Percentiles rank a stretch among this genome's conserved stretches.
Conservation (phyloP, 1,140 invertebrate species). For the Nymphalis io region DNA sequence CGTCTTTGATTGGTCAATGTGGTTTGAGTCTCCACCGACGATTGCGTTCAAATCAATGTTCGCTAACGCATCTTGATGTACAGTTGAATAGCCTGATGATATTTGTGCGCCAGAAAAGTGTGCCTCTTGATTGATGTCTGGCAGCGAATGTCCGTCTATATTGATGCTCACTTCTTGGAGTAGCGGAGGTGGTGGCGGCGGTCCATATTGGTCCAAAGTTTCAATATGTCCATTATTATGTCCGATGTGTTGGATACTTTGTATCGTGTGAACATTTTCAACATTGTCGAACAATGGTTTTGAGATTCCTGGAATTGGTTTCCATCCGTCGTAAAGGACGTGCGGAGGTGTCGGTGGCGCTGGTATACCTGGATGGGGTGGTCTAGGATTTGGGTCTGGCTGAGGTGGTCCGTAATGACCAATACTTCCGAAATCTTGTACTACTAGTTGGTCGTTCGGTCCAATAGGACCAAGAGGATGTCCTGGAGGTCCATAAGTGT, state of each 20-base stretch:
- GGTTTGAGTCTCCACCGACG: conserved; percentile 73
- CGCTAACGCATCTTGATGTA: conserved; percentile 74
- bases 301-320: conserved; percentile 86
- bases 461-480: conserved; percentile 62
- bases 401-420: conserved; percentile 81
- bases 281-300: conserved; percentile 51
- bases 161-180: conserved; percentile 58
- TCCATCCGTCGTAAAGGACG: conserved; percentile 91
- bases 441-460: conserved; percentile 64
- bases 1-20: conserved; percentile 78
- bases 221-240: conserved; percentile 45
- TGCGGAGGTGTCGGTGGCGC: conserved; percentile 87
- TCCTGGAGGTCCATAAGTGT: conserved; percentile 75
- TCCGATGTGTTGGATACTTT: conserved; percentile 31
- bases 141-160: conserved; percentile 50
- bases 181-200: conserved; percentile 60
- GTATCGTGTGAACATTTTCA: conserved; percentile 45
- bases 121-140: conserved; percentile 44
- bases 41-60: conserved; percentile 76
- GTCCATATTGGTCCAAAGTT: conserved; percentile 58
- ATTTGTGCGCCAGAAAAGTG: conserved; percentile 62
- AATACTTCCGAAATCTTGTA: conserved; percentile 55
- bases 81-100: conserved; percentile 63
- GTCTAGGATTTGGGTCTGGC: conserved; percentile 77
- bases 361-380: conserved; percentile 84